Evolutionary conservation across 2,888 invertebrate genomes (phyloP).

Genomic region (Ennomos fuscantarius): DNA sequence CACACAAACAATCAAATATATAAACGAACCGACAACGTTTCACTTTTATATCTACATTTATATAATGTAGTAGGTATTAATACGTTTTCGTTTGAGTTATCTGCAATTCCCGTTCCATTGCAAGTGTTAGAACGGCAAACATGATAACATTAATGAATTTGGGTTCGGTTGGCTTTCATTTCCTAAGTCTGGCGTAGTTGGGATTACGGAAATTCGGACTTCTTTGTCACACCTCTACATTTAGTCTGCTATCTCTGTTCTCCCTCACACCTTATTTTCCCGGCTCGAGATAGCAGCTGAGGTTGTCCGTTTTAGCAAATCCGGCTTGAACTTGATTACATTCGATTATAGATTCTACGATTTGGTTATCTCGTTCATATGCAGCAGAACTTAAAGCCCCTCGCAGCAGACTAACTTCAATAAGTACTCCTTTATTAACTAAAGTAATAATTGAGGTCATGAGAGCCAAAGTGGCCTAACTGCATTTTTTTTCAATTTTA

Average conservation of each 20-base stretch:
- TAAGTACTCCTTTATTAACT: too few relatives aligned
- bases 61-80: neutral
- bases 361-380: slow-evolving; percentile 11
- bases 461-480: too few relatives aligned
- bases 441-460: too few relatives aligned
- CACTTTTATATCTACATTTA: neutral
- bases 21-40: too few relatives aligned
- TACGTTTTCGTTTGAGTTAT: slow-evolving; percentile 37
- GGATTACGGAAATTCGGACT: slow-evolving; percentile 52
- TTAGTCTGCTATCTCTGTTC: slow-evolving; percentile 28
- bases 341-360: slow-evolving; percentile 21
- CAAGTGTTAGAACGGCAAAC: slow-evolving; percentile 59
- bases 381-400: slow-evolving; percentile 5
- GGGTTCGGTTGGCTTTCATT: slow-evolving; percentile 70
- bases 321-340: slow-evolving; percentile 37
- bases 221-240: slow-evolving; percentile 42
- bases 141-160: slow-evolving; percentile 74
- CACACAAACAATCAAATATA: too few relatives aligned
- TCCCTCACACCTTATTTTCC: slow-evolving; percentile 46
- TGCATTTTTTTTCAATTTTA: too few relatives aligned
- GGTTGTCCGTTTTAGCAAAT: slow-evolving; percentile 39
- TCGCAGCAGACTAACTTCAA: too few relatives aligned
- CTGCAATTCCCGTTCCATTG: slow-evolving; percentile 53
- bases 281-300: slow-evolving; percentile 45
- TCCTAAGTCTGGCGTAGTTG: slow-evolving; percentile 61